These are phyloP conservation scores for Corapipo altera DNA, from an alignment of 2,113 vertebrate species.

Conservation along the genomic window DNA sequence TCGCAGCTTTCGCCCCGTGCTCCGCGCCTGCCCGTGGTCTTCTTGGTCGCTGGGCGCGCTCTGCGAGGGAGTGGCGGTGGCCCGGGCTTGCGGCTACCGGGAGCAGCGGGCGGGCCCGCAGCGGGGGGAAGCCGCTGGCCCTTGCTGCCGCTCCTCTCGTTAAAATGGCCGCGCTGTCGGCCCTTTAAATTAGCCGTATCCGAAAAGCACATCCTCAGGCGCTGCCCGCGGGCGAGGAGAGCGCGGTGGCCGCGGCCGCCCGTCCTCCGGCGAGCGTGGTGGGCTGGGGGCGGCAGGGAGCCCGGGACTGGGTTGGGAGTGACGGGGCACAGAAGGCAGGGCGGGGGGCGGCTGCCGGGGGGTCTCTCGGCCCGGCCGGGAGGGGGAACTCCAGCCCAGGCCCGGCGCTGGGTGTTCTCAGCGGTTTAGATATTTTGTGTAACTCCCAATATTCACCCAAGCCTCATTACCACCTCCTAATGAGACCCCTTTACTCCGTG, in stretches of 20 bases:
- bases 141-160: too few relatives aligned
- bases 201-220: neutral
- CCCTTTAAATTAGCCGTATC: too few relatives aligned
- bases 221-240: neutral
- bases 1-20: neutral
- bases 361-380: neutral
- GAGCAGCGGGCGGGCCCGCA: too few relatives aligned
- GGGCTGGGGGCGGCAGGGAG: neutral
- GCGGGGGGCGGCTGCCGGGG: too few relatives aligned
- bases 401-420: neutral
- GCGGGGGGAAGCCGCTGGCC: too few relatives aligned
- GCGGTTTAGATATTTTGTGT: conserved; percentile 65
- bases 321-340: too few relatives aligned
- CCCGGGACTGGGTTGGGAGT: neutral
- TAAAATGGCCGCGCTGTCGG: neutral
- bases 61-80: too few relatives aligned
- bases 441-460: conserved; percentile 83
- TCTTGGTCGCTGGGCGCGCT: too few relatives aligned
- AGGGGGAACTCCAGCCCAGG: neutral
- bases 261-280: neutral
- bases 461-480: conserved; percentile 94
- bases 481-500: conserved; percentile 97
- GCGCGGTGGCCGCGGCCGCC: too few relatives aligned
- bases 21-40: too few relatives aligned
- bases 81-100: neutral